phyloP scores from a whole-genome alignment of 2,113 vertebrate genomes.

The Pterocles gutturalis region DNA sequence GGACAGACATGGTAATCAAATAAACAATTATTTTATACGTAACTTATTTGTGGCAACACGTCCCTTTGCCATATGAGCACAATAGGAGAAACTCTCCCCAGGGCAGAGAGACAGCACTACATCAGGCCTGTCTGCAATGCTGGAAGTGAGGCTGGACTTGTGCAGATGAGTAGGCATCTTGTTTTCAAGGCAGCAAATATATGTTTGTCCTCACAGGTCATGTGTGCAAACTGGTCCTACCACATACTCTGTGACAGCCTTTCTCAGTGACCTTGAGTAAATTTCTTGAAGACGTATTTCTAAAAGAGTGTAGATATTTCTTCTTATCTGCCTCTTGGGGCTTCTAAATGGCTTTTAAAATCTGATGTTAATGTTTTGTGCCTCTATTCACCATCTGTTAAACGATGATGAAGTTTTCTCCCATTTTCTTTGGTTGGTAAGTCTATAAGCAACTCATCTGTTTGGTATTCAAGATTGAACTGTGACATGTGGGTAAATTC shows the following conservation, averaged over 20 bases:
- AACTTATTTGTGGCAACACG: not conserved
- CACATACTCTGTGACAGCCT: not conserved
- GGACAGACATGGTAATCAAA: not conserved
- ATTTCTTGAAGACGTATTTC: not conserved
- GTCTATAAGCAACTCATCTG: not conserved
- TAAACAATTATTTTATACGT: not conserved
- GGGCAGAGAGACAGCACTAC: not conserved
- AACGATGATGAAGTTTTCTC: not conserved
- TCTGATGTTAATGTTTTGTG: not conserved
- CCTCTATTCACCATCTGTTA: conserved; percentile 8
- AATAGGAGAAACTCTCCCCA: not conserved
- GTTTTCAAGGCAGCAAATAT: not conserved
- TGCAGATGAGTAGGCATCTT: not conserved
- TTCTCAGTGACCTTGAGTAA: not conserved
- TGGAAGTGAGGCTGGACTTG: not conserved
- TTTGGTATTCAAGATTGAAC: not conserved
- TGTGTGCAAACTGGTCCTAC: not conserved
- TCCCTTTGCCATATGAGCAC: not conserved
- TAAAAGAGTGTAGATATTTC: not conserved
- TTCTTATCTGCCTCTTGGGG: not conserved
- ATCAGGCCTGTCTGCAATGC: not conserved
- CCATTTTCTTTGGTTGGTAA: not conserved
- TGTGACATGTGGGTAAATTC: conserved; percentile 4
- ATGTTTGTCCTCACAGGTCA: not conserved
- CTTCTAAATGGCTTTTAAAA: conserved; percentile 26